phyloP scores from a whole-genome alignment of 2,113 vertebrate species.

The Neogobius melanostomus region DNA sequence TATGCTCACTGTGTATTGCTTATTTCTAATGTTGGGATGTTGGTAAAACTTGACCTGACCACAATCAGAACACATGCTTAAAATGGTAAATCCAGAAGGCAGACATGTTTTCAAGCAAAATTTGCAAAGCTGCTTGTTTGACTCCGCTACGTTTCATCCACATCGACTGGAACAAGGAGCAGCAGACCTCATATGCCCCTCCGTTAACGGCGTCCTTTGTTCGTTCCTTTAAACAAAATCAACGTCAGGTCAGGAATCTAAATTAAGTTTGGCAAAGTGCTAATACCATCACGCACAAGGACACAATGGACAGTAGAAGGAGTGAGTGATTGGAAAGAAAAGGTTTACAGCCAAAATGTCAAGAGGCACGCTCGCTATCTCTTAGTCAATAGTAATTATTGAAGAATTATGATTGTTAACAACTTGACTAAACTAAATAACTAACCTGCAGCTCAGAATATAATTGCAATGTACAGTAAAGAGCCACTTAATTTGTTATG shows the following conservation, averaged over 20 bases:
- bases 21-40: too few relatives aligned
- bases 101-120: slow-evolving; percentile 35
- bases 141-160: slow-evolving; percentile 51
- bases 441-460: neutral
- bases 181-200: slow-evolving; percentile 25
- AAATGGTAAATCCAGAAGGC: neutral
- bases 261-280: slow-evolving; percentile 45
- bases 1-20: too few relatives aligned
- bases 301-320: neutral
- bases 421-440: too few relatives aligned
- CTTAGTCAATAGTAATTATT: too few relatives aligned
- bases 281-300: slow-evolving; percentile 26
- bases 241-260: slow-evolving; percentile 32
- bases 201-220: slow-evolving; percentile 30
- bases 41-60: too few relatives aligned
- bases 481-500: neutral
- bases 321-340: neutral
- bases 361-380: neutral
- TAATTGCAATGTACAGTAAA: neutral
- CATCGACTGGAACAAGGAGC: slow-evolving; percentile 28
- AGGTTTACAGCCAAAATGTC: neutral
- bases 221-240: slow-evolving; percentile 15
- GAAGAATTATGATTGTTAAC: too few relatives aligned
- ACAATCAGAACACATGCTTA: too few relatives aligned
- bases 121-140: slow-evolving; percentile 52